Evolutionary conservation across 2,113 vertebrate genomes (phyloP).

Genomic region (Chaetura pelagica): DNA sequence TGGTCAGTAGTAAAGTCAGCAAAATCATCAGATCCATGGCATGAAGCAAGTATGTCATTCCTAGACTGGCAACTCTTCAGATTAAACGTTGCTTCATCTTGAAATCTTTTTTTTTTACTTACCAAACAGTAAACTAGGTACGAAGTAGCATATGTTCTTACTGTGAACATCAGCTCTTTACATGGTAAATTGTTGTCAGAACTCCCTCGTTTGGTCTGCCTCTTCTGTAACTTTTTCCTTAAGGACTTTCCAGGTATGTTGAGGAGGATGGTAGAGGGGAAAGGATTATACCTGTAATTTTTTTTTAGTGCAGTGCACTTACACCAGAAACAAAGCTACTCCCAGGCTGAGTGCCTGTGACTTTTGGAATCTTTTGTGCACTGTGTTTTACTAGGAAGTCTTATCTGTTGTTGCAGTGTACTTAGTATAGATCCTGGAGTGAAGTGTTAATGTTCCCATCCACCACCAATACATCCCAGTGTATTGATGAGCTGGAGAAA

Average conservation of each 20-base stretch:
- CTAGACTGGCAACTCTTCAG: neutral
- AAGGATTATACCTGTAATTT: neutral
- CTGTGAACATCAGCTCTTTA: neutral
- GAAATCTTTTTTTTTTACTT: neutral
- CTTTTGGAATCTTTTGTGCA: neutral
- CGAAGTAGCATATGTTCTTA: accelerated
- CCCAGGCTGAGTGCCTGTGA: neutral
- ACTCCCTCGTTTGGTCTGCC: neutral
- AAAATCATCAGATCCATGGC: neutral
- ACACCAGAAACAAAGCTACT: neutral
- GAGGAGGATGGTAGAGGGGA: neutral
- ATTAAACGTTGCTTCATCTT: neutral
- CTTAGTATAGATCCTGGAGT: neutral
- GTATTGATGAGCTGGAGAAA: neutral
- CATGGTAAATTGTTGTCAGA: neutral
- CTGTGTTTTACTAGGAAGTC: neutral
- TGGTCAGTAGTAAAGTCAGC: neutral
- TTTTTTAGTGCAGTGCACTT: too few species aligned
- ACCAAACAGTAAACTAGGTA: neutral
- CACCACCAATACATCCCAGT: too few species aligned
- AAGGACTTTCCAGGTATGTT: neutral
- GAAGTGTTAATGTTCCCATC: neutral
- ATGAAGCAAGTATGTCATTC: neutral
- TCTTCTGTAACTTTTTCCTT: neutral
- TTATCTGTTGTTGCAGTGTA: neutral